Percentiles rank a stretch among this genome's conserved stretches.
phyloP scores from a whole-genome alignment of 2,113 vertebrate genomes.

The Petroica traversi region DNA sequence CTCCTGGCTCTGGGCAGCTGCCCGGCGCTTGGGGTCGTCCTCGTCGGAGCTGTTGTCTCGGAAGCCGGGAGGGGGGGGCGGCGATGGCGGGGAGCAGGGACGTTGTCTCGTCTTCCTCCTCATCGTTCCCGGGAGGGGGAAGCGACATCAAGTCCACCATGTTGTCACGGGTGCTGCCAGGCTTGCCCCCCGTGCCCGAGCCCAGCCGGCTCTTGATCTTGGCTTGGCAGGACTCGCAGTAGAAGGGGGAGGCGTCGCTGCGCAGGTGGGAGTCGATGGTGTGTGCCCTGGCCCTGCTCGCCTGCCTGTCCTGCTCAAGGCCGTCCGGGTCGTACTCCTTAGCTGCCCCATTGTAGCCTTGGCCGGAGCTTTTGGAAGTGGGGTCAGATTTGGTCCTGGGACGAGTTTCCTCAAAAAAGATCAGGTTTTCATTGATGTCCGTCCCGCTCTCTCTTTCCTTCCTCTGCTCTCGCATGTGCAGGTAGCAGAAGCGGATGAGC shows the following conservation, averaged over 20 bases:
- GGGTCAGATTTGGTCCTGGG: constrained; percentile 96
- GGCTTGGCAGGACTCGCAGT: constrained; percentile 94
- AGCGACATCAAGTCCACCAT: constrained; percentile 92
- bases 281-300: constrained; percentile 84
- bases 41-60: constrained; percentile 97
- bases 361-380: constrained; percentile 87
- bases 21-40: constrained; percentile 87
- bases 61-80: constrained; percentile 93
- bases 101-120: constrained; percentile 76
- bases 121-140: constrained; percentile 91
- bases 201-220: constrained; percentile 78
- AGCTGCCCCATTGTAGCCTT: constrained; percentile 58
- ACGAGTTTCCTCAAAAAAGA: constrained; percentile 86
- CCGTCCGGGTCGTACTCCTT: constrained; percentile 68
- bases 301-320: constrained; percentile 70
- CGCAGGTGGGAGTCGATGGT: constrained; percentile 85
- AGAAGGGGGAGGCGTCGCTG: constrained; percentile 73
- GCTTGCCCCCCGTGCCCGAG: constrained; percentile 64
- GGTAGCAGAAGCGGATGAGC: constrained; percentile 93
- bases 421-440: constrained; percentile 94
- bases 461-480: constrained; percentile 92
- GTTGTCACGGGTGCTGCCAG: constrained; percentile 78
- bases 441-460: constrained; percentile 84
- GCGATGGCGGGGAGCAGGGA: constrained; percentile 87
- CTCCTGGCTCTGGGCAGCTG: constrained; percentile 69